Evolutionary conservation across 2,797 vertebrate genomes (phyloP).

Genomic region (Salmo trutta): DNA sequence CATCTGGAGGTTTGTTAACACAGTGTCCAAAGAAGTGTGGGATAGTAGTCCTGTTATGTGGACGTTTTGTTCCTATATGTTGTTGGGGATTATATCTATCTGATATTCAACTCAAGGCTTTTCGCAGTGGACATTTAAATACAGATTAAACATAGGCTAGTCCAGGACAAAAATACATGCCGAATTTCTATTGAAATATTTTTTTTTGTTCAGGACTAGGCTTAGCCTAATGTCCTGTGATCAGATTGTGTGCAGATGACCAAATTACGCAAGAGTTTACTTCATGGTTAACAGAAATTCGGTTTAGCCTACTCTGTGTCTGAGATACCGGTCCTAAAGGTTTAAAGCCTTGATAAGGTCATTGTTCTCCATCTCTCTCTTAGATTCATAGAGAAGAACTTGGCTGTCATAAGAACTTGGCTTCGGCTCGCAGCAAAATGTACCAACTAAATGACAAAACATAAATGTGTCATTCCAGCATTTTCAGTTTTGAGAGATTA

Average conservation of each 20-base stretch:
- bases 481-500: background rate
- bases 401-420: background rate
- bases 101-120: too few species aligned
- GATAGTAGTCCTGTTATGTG: background rate
- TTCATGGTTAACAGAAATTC: too few species aligned
- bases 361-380: background rate
- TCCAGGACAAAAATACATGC: too few species aligned
- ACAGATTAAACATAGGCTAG: background rate
- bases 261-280: too few species aligned
- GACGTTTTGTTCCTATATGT: background rate
- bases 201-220: too few species aligned
- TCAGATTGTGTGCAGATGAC: too few species aligned
- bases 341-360: too few species aligned
- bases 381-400: background rate
- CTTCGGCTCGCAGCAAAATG: background rate
- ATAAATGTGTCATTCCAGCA: background rate
- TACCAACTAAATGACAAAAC: background rate
- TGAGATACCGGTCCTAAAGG: too few species aligned
- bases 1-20: background rate
- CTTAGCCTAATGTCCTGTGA: too few species aligned
- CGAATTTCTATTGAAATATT: too few species aligned
- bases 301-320: too few species aligned
- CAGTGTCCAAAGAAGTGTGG: background rate
- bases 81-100: background rate
- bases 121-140: too few species aligned